phyloP scores from a whole-genome alignment of 2,113 vertebrate genomes.

The Danio rerio region DNA sequence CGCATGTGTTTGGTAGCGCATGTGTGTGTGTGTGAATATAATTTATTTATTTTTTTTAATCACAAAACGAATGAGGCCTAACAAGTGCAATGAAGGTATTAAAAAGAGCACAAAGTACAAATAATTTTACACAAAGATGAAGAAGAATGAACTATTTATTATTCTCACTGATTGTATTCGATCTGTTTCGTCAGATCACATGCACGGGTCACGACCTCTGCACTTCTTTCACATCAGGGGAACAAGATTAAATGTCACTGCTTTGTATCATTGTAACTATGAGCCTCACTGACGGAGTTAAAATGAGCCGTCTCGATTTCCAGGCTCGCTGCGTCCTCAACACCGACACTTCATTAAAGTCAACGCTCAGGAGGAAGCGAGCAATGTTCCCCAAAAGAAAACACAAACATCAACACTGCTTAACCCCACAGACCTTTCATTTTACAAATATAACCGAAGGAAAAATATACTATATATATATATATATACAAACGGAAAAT shows the following conservation, averaged over 20 bases:
- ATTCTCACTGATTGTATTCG: too few species aligned
- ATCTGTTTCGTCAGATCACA: neutral
- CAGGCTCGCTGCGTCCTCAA: neutral
- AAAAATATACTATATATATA: too few species aligned
- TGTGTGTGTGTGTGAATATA: too few species aligned
- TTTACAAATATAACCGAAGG: too few species aligned
- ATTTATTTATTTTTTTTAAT: too few species aligned
- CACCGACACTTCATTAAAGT: constrained; percentile 20
- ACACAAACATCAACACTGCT: constrained; percentile 70
- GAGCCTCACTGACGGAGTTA: neutral
- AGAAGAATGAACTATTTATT: too few species aligned
- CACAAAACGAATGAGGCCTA: too few species aligned
- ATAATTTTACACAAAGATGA: too few species aligned
- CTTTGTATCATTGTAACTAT: neutral
- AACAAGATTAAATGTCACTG: neutral
- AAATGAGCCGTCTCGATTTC: constrained; percentile 5
- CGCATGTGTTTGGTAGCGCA: too few species aligned
- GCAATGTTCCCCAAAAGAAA: constrained; percentile 48
- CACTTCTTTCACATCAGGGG: neutral
- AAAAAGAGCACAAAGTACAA: too few species aligned
- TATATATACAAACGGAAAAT: too few species aligned
- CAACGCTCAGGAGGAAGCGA: constrained; percentile 55
- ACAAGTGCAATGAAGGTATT: too few species aligned
- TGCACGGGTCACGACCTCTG: neutral
- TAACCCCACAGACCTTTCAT: constrained; percentile 66